Base-by-base conservation (phyloP, 2,797 vertebrate genomes). In the Arrhamphus sclerolepis region DNA sequence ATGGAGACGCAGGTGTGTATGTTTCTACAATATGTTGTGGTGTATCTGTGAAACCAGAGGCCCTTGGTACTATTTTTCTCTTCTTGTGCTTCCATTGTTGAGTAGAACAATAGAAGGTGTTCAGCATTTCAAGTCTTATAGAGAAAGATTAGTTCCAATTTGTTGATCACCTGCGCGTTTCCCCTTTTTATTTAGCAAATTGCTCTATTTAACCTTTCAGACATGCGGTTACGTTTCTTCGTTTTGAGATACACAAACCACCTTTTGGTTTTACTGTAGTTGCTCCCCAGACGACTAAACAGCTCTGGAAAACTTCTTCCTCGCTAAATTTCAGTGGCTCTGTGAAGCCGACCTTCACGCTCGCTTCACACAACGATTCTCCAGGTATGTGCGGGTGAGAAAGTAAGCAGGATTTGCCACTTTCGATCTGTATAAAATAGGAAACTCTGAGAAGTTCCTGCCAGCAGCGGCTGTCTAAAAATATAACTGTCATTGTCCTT, bases 1-100 rank as follows among this genome's bases (percentile, higher is more conserved):
- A 89, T 87, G 85, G 87, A 83, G 70, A 84, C 70, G 18, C 82
- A 90, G 85, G 83, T 87, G 84, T 87, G 68, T 71, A 5, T 60
- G 52, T 68, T 75, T 58, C 59, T 56, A 61, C 66, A 66, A 44
- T 62, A 46, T 38, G n/a, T 58, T 52, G 64, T 55, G 49, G 60
- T 56, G 52, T 72, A 54, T 74, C 34, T 58, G 26, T 49, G 20
- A 58, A 57, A 28, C 19, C 48, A 50, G 51, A 42, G 56, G 50
- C 22, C 38, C 56, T 47, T 75, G 28, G 82, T 62, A 55, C 19
- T 71, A 42, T 46, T 70, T 82, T 40, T n/a, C n/a, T n/a, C n/a
- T n/a, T n/a, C n/a, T 62, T 58, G 6, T 55, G 24, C 43, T 24
- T 10, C 9, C 10, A 10, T 34, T 34, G 6, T 29, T 29, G 28